These are phyloP conservation scores for Nannoperca obscura DNA, from an alignment of 2,797 vertebrate species.

Conservation along the genomic window DNA sequence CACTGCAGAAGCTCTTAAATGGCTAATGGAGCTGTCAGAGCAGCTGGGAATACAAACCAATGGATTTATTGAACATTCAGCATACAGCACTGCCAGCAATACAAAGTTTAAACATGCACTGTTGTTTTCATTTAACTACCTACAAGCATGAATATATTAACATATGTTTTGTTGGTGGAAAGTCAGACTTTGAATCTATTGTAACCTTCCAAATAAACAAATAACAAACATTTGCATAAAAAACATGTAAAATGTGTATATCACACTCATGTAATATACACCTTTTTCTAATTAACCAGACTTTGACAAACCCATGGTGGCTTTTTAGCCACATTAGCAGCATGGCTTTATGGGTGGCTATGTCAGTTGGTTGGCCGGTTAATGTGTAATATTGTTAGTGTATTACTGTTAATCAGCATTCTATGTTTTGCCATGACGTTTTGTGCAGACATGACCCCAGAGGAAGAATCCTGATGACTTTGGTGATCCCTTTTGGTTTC, in stretches of 20 bases:
- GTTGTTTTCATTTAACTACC: conserved; percentile 22
- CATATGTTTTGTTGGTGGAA: conserved; percentile 1
- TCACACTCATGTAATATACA: not conserved
- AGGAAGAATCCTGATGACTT: not conserved
- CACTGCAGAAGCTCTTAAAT: conserved; percentile 72
- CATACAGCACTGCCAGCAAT: conserved; percentile 54
- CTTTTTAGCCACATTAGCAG: not conserved
- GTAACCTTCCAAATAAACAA: not conserved
- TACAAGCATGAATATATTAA: conserved; percentile 25
- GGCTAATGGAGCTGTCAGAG: conserved; percentile 72
- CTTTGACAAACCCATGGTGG: not conserved
- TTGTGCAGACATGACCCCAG: not conserved
- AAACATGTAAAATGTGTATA: not conserved
- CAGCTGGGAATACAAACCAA: conserved; percentile 70
- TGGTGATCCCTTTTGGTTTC: not conserved
- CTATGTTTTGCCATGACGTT: not conserved
- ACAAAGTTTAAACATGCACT: conserved; percentile 45
- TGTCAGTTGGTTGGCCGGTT: not conserved
- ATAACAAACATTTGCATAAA: not conserved
- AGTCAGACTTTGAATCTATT: not conserved
- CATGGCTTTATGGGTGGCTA: too few relatives aligned
- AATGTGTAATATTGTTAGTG: not conserved
- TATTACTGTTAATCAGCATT: not conserved
- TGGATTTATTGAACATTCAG: conserved; percentile 74
- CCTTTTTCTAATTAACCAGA: not conserved